Evolutionary conservation across 2,888 invertebrate genomes (phyloP), one percentile per base, ranked within the genome.

Genomic region (Thereva nobilitata): DNA sequence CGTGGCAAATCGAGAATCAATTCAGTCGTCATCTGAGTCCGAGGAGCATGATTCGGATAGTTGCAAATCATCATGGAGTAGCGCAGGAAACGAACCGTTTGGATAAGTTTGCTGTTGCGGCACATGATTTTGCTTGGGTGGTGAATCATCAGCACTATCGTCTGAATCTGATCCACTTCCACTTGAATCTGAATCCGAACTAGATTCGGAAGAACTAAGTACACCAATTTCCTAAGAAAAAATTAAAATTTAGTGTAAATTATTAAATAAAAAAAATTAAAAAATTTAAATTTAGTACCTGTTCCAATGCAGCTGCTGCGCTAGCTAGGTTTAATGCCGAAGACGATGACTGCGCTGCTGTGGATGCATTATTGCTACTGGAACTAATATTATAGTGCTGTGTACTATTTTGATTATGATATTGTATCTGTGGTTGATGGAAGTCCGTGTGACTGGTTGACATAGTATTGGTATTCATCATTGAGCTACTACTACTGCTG

Each of bases 21-120:
- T 63, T 63, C 63, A 63, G 63, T 63, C 63, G 55, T 84, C 87
- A 83, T 89, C 87, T 68, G 86, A 87, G 80, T 92, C 92, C 75
- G 91, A 90, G 76, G 91, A 91, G 76, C 91, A 92, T 45, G 92
- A 90, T 83, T 92, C 92, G 59, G 93, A 93, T 75, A 94, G 85
- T 83, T 92, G 90, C 75, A 94, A 85, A 82, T 94, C 93, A 77
- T 92, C 91, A 76, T 89, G 90, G 74, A 93, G 84, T 81, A 89
- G 87, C 74, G 85, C 84, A 10, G 86, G 86, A 77, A 87, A 80
- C 42, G 84, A 76, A 2, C 72, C 54, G 72, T 77, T 78, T 71
- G 75, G 74, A 75, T 76, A 79, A 68, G 55, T 12, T 45, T 50
- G 65, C 12, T 67, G 70, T 67, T 64, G 67, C 64, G 54, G 68